Base-by-base conservation (phyloP, 2,797 vertebrate species). In the Premnoplex brunnescens region DNA sequence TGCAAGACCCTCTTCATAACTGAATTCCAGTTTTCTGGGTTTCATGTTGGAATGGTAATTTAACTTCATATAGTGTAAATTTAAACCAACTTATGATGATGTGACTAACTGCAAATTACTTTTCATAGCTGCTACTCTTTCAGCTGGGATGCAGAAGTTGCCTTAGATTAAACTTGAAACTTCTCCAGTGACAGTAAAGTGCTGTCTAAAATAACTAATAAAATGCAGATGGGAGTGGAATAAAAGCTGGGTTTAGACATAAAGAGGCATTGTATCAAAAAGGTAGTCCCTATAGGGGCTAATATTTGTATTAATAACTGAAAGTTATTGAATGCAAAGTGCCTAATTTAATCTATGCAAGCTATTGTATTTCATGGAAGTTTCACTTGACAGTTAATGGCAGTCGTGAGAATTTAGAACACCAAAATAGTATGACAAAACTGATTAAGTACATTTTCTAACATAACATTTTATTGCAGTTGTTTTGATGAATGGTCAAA, bases 71-170 rank as follows among this genome's bases (percentile, higher is more conserved):
- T 10, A 69, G 36, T 81, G 58, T 88, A 92, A 91, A 89, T 81
- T 69, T 84, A 93, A 96, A 88, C 68, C 68, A 95, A 93, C 39
- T 95, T 78, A 26, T 75, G 73, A 83, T 81, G 84, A 85, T 91
- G 93, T 97, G 84, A 77, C 85, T 94, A 90, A 79, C 83, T 96
- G 95, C 83, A 96, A 98, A 97, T 95, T 96, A 77, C 93, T 94
- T 96, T 95, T 95, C 49, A 85, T 96, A 97, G 87, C 95, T 95
- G 93, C 93, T 96, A 96, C 80, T 78, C 96, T 94, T 89, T 97
- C 93, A 97, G 73, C 76, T 95, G 48, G 62, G 77, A 79, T 92
- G 95, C 84, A 77, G 69, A 81, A 96, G 69, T 94, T 94, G 87
- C 81, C 84, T 93, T 89, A 94, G 92, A 96, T 82, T 94, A 80